Conservation (phyloP, 2,888 invertebrate species). For the Sinhomidia bicolor region DNA sequence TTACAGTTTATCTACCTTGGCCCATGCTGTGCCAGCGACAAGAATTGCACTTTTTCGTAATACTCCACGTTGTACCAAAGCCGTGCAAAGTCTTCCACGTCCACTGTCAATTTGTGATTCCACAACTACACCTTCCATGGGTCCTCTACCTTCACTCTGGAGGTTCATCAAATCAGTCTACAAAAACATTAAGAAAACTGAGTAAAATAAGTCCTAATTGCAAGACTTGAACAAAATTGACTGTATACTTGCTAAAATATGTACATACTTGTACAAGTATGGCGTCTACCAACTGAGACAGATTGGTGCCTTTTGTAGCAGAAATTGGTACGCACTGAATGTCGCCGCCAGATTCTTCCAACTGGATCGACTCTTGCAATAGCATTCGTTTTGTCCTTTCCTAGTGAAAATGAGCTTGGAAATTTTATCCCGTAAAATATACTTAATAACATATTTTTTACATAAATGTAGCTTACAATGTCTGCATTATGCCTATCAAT, state of each 20-base stretch:
- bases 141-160: slow-evolving; percentile 90
- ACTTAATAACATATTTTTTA: not conserved
- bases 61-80: slow-evolving; percentile 92
- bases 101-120: slow-evolving; percentile 89
- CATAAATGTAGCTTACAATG: slow-evolving; percentile 86
- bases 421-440: too few species aligned
- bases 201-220: not conserved
- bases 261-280: slow-evolving; percentile 85
- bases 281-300: slow-evolving; percentile 91
- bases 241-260: too few species aligned
- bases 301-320: slow-evolving; percentile 91
- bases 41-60: slow-evolving; percentile 89
- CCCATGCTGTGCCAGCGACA: slow-evolving; percentile 93
- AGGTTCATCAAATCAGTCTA: slow-evolving; percentile 95
- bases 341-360: slow-evolving; percentile 96
- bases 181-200: slow-evolving; percentile 81
- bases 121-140: slow-evolving; percentile 94
- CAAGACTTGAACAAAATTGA: too few species aligned
- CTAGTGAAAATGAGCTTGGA: too few species aligned
- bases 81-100: slow-evolving; percentile 91
- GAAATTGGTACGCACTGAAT: slow-evolving; percentile 95
- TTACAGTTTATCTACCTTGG: too few species aligned
- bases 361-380: slow-evolving; percentile 89
- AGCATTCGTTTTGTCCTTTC: slow-evolving; percentile 89
- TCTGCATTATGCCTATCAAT: slow-evolving; percentile 96